Evolutionary conservation across 2,888 invertebrate species (phyloP).

Genomic region (Dorcus hopei): DNA sequence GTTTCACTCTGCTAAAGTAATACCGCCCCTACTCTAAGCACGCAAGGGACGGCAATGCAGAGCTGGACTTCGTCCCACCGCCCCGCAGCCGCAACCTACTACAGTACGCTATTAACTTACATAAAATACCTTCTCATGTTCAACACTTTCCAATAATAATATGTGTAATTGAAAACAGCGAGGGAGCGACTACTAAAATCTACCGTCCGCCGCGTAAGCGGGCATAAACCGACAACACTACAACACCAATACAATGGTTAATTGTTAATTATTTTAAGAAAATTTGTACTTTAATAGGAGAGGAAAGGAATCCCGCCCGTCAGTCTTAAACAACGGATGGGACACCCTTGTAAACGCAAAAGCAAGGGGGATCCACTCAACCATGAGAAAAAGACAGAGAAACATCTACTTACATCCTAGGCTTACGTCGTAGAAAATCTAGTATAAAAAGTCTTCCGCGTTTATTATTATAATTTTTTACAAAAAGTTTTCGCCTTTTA

Average conservation of each 20-base stretch:
- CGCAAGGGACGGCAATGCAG: constrained; percentile 44
- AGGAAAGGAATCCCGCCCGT: constrained; percentile 21
- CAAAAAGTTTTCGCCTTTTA: constrained; percentile 22
- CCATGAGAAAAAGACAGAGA: constrained; percentile 35
- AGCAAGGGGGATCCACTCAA: constrained; percentile 42
- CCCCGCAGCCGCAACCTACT: constrained; percentile 42
- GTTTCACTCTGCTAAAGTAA: constrained; percentile 46
- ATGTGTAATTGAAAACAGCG: constrained; percentile 49
- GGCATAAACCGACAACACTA: constrained; percentile 32
- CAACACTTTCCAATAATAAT: constrained; percentile 49
- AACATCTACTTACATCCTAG: constrained; percentile 22
- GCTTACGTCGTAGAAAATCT: constrained; percentile 14
- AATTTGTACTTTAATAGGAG: constrained; percentile 51
- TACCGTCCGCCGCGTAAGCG: constrained; percentile 9
- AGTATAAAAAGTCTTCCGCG: constrained; percentile 16
- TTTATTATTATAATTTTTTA: constrained; percentile 19
- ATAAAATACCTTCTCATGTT: constrained; percentile 49
- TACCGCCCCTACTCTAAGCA: constrained; percentile 34
- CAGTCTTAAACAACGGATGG: constrained; percentile 15
- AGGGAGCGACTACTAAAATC: constrained; percentile 41
- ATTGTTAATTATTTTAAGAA: constrained; percentile 33
- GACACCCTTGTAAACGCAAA: constrained; percentile 38
- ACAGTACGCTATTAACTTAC: constrained; percentile 52
- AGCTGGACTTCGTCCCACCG: constrained; percentile 30
- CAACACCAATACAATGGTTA: constrained; percentile 46